Percentiles rank a stretch among this genome's conserved stretches.
Conservation (phyloP, 2,113 vertebrate species). For the Gasterosteus aculeatus region DNA sequence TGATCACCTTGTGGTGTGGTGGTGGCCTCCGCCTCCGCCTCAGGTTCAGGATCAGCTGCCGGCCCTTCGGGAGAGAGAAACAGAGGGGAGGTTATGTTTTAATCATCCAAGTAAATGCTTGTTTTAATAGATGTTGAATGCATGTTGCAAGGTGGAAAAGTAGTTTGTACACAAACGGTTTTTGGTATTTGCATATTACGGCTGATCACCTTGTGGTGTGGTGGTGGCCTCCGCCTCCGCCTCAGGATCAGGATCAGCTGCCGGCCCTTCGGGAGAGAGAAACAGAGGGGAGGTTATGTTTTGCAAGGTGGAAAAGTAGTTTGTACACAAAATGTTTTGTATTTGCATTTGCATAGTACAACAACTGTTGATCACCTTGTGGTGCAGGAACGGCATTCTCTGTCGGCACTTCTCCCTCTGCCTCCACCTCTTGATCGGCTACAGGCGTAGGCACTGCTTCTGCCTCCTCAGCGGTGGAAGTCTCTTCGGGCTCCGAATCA, state of each 20-base stretch:
- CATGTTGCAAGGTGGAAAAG: neutral
- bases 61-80: neutral
- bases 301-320: no score
- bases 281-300: no score
- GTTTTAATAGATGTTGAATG: neutral
- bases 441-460: neutral
- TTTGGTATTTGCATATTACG: neutral
- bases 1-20: conserved; percentile 27
- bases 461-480: neutral
- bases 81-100: neutral
- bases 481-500: neutral
- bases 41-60: conserved; percentile 1
- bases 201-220: conserved; percentile 25
- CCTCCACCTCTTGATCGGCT: neutral
- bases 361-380: conserved; percentile 19
- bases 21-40: neutral
- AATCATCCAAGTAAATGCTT: neutral
- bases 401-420: no score
- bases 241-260: neutral
- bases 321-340: no score
- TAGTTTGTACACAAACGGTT: neutral
- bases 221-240: neutral
- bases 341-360: neutral
- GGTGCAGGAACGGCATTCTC: neutral
- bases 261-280: neutral